Conservation (phyloP, 1,140 invertebrate genomes). For the Rhyacophila brunnea region DNA sequence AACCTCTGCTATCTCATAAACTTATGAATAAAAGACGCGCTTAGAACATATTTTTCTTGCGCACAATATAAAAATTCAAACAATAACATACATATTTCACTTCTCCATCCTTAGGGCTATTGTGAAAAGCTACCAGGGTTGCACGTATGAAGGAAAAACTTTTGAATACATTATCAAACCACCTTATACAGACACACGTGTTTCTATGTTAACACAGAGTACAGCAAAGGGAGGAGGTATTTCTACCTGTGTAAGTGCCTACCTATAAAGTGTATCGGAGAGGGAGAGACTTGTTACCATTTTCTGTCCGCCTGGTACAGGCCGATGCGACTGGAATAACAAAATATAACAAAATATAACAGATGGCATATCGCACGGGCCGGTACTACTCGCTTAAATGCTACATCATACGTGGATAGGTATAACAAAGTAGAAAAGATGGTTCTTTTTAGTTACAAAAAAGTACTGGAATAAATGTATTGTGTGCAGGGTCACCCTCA, state of each 20-base stretch:
- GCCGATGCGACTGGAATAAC: slow-evolving; percentile 34
- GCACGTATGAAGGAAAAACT: slow-evolving; percentile 29
- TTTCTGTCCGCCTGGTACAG: slow-evolving; percentile 34
- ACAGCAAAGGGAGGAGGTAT: background rate
- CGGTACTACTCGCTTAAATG: slow-evolving; percentile 12
- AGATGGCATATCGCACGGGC: slow-evolving; percentile 35
- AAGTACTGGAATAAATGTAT: background rate
- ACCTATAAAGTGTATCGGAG: slow-evolving; percentile 8
- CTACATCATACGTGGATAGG: background rate
- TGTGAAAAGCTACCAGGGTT: slow-evolving; percentile 10
- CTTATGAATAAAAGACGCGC: no score
- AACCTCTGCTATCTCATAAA: no score
- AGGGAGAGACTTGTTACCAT: slow-evolving; percentile 30
- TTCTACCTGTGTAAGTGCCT: slow-evolving; percentile 14
- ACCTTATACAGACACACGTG: slow-evolving; percentile 15
- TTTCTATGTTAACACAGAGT: slow-evolving; percentile 15
- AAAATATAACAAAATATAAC: slow-evolving; percentile 35
- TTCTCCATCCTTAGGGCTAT: slow-evolving; percentile 5
- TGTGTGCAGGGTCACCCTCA: background rate
- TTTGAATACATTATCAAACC: slow-evolving; percentile 35
- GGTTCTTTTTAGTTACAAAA: background rate
- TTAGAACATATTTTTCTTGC: no score
- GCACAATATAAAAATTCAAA: background rate
- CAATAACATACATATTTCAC: background rate
- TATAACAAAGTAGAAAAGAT: slow-evolving; percentile 6